Percentiles rank a stretch among this genome's conserved stretches.
These are phyloP conservation scores for Watsonalla binaria DNA, from an alignment of 2,888 invertebrate species.

Conservation along the genomic window DNA sequence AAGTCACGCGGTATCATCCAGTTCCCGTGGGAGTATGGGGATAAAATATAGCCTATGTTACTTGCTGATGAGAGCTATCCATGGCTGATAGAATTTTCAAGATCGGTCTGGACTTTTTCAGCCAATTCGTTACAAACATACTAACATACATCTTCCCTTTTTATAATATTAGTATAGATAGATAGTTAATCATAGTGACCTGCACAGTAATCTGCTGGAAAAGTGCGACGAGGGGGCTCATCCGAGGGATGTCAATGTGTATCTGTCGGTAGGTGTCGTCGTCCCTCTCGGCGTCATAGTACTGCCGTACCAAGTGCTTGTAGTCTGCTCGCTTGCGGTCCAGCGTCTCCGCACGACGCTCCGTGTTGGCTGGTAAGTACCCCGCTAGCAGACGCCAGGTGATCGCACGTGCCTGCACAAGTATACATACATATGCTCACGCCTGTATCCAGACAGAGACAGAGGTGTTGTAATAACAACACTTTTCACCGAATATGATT, in stretches of 20 bases:
- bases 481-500: no score
- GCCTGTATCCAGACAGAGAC: no score
- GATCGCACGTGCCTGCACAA: slow-evolving; percentile 76
- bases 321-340: slow-evolving; percentile 97
- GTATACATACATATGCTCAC: no score
- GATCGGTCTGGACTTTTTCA: no score
- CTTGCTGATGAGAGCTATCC: no score
- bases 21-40: no score
- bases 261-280: slow-evolving; percentile 96
- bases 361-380: slow-evolving; percentile 95
- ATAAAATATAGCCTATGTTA: no score
- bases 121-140: neutral
- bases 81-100: no score
- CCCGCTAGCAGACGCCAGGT: slow-evolving; percentile 87
- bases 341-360: slow-evolving; percentile 91
- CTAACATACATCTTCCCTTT: neutral
- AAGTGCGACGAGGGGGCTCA: slow-evolving; percentile 97
- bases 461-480: no score
- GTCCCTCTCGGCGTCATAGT: slow-evolving; percentile 91
- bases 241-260: slow-evolving; percentile 99
- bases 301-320: slow-evolving; percentile 96
- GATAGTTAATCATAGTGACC: slow-evolving; percentile 28
- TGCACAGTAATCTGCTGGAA: slow-evolving; percentile 96
- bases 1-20: no score
- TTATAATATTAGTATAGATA: neutral